Evolutionary conservation across 2,113 vertebrate species (phyloP).

Genomic region (Phasianus colchicus): DNA sequence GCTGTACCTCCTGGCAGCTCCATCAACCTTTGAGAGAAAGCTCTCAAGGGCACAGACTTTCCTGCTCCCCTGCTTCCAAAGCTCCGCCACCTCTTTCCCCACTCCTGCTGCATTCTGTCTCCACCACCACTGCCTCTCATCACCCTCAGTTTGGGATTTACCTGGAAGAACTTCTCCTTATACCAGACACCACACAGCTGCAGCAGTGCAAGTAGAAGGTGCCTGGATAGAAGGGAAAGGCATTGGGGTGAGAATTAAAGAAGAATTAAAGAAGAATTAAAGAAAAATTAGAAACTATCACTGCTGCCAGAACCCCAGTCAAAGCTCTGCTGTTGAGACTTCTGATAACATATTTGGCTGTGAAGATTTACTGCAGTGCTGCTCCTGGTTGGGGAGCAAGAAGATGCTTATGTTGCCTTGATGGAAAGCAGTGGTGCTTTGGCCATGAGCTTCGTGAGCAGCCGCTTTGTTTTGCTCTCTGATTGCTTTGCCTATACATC

Average conservation of each 20-base stretch:
- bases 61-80: background rate
- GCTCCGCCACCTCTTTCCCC: background rate
- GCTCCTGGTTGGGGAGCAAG: conserved; percentile 44
- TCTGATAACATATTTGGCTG: conserved; percentile 24
- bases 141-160: background rate
- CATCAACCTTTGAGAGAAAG: conserved; percentile 58
- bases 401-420: conserved; percentile 53
- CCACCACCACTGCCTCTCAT: background rate
- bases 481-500: conserved; percentile 60
- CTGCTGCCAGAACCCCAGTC: conserved; percentile 1
- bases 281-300: conserved; percentile 32
- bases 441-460: conserved; percentile 51
- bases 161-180: background rate
- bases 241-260: background rate
- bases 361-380: conserved; percentile 38
- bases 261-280: background rate
- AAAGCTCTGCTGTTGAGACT: conserved; percentile 38
- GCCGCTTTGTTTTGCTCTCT: conserved; percentile 54
- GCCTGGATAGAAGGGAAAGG: background rate
- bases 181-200: background rate
- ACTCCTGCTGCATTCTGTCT: background rate
- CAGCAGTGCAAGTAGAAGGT: background rate
- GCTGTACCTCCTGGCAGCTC: conserved; percentile 67
- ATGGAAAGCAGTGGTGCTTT: conserved; percentile 56
- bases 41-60: conserved; percentile 24